These are phyloP conservation scores for Heliangelus exortis DNA, from an alignment of 2,797 vertebrate species.

Conservation along the genomic window DNA sequence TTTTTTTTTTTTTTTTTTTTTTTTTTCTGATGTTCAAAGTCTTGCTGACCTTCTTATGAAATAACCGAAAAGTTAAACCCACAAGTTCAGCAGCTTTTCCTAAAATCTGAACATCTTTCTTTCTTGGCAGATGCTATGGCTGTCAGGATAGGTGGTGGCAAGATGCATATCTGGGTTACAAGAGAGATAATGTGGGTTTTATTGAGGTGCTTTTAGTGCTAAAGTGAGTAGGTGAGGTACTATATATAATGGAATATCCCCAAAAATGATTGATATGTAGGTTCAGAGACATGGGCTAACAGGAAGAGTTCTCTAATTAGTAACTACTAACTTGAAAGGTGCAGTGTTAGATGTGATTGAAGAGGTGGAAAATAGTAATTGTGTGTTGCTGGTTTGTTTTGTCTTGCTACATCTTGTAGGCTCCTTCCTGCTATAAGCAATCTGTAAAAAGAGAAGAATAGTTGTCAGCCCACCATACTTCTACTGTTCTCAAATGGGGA, in stretches of 20 bases:
- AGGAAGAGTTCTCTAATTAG: not conserved
- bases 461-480: not conserved
- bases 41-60: not conserved
- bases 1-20: not conserved
- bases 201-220: not conserved
- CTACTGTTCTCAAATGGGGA: not conserved
- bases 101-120: not conserved
- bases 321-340: not conserved
- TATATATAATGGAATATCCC: not conserved
- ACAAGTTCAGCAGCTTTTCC: slow-evolving; percentile 9
- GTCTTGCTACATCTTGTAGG: not conserved
- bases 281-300: not conserved
- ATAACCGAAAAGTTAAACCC: slow-evolving; percentile 8
- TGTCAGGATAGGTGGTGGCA: not conserved
- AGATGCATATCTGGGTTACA: not conserved
- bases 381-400: not conserved
- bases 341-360: not conserved
- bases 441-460: not conserved
- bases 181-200: not conserved
- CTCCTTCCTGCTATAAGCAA: not conserved
- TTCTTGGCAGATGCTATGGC: not conserved
- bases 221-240: not conserved
- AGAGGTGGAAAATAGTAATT: not conserved
- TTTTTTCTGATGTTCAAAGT: not conserved
- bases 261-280: not conserved